Conservation (phyloP, 2,113 vertebrate species). For the Seriola quinqueradiata region DNA sequence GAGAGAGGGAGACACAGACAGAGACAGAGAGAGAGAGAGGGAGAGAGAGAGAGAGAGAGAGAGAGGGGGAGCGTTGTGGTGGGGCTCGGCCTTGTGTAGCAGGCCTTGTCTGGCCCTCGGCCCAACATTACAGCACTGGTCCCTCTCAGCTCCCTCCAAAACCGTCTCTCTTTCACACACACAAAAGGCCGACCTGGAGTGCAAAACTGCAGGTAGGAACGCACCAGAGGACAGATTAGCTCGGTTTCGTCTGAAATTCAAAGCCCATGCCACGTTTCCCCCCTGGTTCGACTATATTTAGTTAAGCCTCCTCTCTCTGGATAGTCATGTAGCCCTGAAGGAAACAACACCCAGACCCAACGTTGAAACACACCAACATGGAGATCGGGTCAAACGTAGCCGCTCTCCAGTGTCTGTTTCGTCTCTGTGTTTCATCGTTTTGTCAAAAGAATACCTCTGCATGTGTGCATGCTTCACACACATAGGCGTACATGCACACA, state of each 20-base stretch:
- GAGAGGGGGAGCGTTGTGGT: slow-evolving; percentile 57
- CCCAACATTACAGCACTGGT: slow-evolving; percentile 75
- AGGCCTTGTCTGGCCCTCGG: slow-evolving; percentile 79
- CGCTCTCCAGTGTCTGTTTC: neutral
- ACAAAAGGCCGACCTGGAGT: slow-evolving; percentile 44
- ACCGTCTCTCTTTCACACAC: slow-evolving; percentile 45
- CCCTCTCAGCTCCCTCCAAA: slow-evolving; percentile 71
- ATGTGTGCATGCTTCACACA: slow-evolving; percentile 37
- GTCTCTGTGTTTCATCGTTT: slow-evolving; percentile 22
- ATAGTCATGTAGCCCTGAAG: slow-evolving; percentile 40
- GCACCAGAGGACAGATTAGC: slow-evolving; percentile 26
- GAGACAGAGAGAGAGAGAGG: neutral
- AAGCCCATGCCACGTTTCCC: slow-evolving; percentile 42
- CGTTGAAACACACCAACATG: slow-evolving; percentile 10
- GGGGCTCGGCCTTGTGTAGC: slow-evolving; percentile 72
- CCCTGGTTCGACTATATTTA: slow-evolving; percentile 36
- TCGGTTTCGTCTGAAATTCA: slow-evolving; percentile 44
- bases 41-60: slow-evolving; percentile 32
- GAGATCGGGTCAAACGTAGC: slow-evolving; percentile 12
- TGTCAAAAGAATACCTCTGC: slow-evolving; percentile 26
- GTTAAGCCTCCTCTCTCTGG: slow-evolving; percentile 43
- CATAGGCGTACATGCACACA: neutral
- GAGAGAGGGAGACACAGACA: neutral
- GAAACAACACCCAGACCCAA: slow-evolving; percentile 40
- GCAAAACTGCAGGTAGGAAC: slow-evolving; percentile 54